Evolutionary conservation across 2,113 vertebrate genomes (phyloP), one percentile per base, ranked within the genome.

Genomic region (Euleptes europaea): DNA sequence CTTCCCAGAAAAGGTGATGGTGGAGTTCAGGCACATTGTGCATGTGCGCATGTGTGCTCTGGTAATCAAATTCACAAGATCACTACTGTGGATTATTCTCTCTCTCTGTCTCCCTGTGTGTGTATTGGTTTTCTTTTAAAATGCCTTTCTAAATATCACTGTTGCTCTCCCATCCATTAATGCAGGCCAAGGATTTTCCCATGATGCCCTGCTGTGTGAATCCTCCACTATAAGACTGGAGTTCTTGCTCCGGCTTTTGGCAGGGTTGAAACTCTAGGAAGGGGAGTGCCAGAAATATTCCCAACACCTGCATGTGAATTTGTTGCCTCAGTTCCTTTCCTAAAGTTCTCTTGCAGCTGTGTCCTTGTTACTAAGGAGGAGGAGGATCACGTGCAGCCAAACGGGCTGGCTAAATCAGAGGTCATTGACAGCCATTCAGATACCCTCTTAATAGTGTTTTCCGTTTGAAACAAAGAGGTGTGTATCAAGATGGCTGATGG

Each of bases 131-230:
- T 21, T 51, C 14, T 17, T 54, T 76, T 19, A 4, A 12, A 42
- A 21, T 9, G 5, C 6, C 54, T 42, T 47, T 67, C 26, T 12
- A 28, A 47, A 47, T 23, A 17, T 12, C 33, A n/a, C 40, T 1
- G 31, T 42, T 19, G 11, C 72, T 5, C 3, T 10, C 14, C 4
- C 13, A 0, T 0, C 3, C 0, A 19, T 69, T 17, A 7, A 31
- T 44, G 5, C 88, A 85, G 35, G 83, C 86, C 0, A 44, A 87
- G 87, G 88, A 87, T 86, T 91, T 88, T 31, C n/a, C 51, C 33
- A 0, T 0, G 77, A 42, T 85, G 84, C 70, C 49, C 2, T 11
- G 0, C 60, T 21, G 33, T 17, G 21, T 10, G 31, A 1, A 1
- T 23, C 65, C 0, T 5, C 77, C 35, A 14, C 26, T 7, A 73